These are phyloP conservation scores for Drosophila leontia DNA, from an alignment of 1,140 invertebrate species.

Conservation along the genomic window DNA sequence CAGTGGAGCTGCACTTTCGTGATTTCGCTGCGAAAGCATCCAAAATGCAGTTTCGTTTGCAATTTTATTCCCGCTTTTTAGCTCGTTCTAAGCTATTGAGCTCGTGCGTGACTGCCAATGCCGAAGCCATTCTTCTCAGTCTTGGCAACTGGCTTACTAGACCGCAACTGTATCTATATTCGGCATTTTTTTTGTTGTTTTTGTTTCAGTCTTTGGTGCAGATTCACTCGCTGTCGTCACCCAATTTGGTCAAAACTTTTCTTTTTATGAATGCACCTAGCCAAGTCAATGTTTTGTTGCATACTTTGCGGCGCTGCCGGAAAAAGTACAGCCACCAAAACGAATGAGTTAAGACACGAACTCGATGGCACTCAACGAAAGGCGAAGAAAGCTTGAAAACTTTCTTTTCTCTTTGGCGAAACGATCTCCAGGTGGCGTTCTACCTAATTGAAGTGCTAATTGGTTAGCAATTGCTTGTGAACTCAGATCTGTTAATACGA, in stretches of 20 bases:
- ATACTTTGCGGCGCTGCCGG: constrained; percentile 37
- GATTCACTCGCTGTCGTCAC: constrained; percentile 71
- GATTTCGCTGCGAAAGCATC: constrained; percentile 74
- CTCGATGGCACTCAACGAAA: constrained; percentile 46
- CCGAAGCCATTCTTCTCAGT: constrained; percentile 24
- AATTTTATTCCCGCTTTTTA: constrained; percentile 61
- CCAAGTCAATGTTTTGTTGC: not conserved
- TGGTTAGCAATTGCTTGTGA: not conserved
- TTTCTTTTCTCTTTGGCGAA: not conserved
- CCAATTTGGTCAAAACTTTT: constrained; percentile 63
- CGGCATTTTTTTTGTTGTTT: constrained; percentile 11
- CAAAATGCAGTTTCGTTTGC: constrained; percentile 68
- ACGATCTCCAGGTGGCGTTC: constrained; percentile 15
- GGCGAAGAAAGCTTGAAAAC: constrained; percentile 27
- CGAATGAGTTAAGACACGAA: constrained; percentile 77
- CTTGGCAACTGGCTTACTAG: constrained; percentile 56
- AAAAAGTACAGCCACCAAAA: constrained; percentile 21
- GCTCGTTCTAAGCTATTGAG: constrained; percentile 77
- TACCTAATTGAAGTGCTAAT: not conserved
- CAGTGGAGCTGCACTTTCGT: constrained; percentile 76
- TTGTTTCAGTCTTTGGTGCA: constrained; percentile 24
- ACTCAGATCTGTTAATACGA: not conserved
- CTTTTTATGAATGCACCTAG: constrained; percentile 46
- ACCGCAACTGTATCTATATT: constrained; percentile 60
- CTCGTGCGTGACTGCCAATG: constrained; percentile 62